Percentiles rank a stretch among this genome's conserved stretches.
Evolutionary conservation across 2,888 invertebrate species (phyloP).

Genomic region (Dasypolia templi): DNA sequence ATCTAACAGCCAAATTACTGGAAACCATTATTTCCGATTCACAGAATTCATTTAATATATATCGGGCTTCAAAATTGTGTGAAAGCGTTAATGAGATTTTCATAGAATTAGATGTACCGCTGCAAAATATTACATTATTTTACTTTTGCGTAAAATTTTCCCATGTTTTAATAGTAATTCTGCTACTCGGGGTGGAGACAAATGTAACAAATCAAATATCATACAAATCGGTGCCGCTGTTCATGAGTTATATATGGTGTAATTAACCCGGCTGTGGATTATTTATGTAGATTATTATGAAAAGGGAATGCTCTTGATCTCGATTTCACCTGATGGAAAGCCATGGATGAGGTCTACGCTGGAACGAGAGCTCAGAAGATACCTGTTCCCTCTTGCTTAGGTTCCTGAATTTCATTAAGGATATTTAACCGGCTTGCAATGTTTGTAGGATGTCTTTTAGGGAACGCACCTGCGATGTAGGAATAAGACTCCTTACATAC

Average conservation of each 20-base stretch:
- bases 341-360: neutral
- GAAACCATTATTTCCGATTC: neutral
- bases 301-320: neutral
- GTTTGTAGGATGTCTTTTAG: neutral
- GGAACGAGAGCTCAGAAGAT: neutral
- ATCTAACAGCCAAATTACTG: neutral
- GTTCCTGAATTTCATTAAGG: neutral
- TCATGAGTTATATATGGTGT: no score
- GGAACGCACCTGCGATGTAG: neutral
- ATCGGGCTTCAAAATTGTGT: neutral
- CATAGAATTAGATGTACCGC: neutral
- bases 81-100: slow-evolving; percentile 1
- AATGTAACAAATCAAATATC: no score
- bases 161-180: no score
- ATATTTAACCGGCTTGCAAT: neutral
- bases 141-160: no score
- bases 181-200: no score
- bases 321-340: neutral
- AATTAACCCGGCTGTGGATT: no score
- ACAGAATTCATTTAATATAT: neutral
- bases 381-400: neutral
- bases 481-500: neutral
- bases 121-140: no score
- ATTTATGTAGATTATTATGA: neutral
- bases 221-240: no score